Base-by-base conservation (phyloP, 2,888 invertebrate genomes). In the Linnaemya vulpina region DNA sequence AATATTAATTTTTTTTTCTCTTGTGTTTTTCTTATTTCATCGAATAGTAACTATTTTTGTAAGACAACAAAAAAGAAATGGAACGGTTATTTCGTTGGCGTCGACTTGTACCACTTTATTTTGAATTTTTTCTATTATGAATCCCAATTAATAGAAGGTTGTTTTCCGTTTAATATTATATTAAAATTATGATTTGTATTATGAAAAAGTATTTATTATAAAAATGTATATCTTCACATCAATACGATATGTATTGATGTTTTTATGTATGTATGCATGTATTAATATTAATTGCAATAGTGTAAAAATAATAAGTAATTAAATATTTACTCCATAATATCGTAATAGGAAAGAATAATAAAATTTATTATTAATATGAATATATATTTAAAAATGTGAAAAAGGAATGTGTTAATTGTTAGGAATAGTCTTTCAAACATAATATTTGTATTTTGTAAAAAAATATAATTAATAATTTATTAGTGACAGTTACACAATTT, bases 391-490 rank as follows among this genome's bases (percentile, higher is more conserved):
- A 38, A 25, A 17, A 30, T 1, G 30, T 30, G 20, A 43, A 51
- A 77, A 51, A 35, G 77, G 77, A 77, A 77, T 77, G 77, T 49
- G 77, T 49, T 68, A 55, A 51, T 30, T 30, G 38, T 35, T 77
- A 30, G 46, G 11, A 68, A 55, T 38, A n/a, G n/a, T n/a, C 22
- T 77, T 60, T 20, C 0, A 55, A 46, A 76, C 20, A 67, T 46
- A 67, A 46, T 17, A 46, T 3, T 35, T 17, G 13, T 67, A 40
- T 22, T 20, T 22, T 49, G 8, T 43, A 55, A 51, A n/a, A 17
- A 43, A 62, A 22, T 35, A 73, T 22, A 60, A 46, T 49, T 22
- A 60, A 46, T 49, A 49, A 25, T 30, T 49, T 60, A 71, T 73
- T 63, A 73, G 67, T 65, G 49, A 73, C 63, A 40, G 51, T 15